Evolutionary conservation across 2,888 invertebrate genomes (phyloP).

Genomic region (Cosmia trapezina): DNA sequence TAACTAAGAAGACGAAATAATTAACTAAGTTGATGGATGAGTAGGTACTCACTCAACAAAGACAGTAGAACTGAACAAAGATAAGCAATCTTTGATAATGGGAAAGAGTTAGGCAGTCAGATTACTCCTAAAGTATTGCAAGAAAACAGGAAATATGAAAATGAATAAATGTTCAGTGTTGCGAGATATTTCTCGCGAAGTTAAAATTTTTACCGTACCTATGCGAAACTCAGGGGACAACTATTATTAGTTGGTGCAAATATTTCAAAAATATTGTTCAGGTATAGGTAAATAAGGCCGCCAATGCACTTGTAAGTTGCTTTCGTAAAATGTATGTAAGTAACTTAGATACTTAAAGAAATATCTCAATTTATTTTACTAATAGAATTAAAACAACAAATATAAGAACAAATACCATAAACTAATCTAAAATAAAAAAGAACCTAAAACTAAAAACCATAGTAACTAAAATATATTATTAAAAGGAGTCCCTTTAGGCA

Average conservation of each 20-base stretch:
- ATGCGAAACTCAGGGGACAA: not conserved
- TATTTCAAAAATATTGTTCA: slow-evolving; percentile 3
- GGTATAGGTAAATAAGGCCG: no score
- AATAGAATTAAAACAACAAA: no score
- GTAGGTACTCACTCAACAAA: not conserved
- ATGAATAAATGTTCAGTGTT: not conserved
- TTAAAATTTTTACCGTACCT: not conserved
- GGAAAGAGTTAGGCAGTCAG: not conserved
- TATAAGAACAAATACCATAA: no score
- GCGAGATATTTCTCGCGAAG: not conserved
- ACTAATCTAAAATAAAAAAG: no score
- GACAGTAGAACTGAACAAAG: not conserved
- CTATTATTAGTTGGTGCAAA: not conserved
- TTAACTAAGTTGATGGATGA: not conserved
- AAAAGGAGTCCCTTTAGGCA: no score
- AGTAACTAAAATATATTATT: no score
- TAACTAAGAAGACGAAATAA: not conserved
- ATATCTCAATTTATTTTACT: no score
- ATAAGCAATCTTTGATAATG: not conserved
- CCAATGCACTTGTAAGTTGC: no score
- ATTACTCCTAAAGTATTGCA: not conserved
- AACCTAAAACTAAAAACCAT: no score
- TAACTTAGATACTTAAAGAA: no score
- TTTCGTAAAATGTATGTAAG: no score
- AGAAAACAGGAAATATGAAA: slow-evolving; percentile 3